Percentiles rank a stretch among this genome's conserved stretches.
Evolutionary conservation across 1,140 invertebrate species (phyloP).

Genomic region (Drosophila insularis): DNA sequence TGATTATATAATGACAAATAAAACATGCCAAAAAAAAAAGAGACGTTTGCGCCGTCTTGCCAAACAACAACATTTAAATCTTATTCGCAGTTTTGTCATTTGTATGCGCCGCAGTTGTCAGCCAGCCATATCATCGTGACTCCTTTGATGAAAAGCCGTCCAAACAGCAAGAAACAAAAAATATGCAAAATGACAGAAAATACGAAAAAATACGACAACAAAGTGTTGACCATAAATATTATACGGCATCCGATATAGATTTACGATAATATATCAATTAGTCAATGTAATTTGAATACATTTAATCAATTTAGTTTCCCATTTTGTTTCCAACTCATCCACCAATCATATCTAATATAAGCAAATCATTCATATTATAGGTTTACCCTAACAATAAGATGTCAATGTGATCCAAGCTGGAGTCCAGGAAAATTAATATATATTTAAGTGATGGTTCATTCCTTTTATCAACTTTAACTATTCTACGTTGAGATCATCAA

Average conservation of each 20-base stretch:
- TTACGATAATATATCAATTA: constrained; percentile 49
- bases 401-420: background rate
- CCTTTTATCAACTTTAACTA: background rate
- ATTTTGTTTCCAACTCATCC: background rate
- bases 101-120: constrained; percentile 66
- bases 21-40: constrained; percentile 60
- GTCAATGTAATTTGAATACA: constrained; percentile 15
- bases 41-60: constrained; percentile 20
- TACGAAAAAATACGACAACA: constrained; percentile 36
- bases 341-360: constrained; percentile 3
- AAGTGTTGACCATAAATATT: constrained; percentile 66
- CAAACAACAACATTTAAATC: constrained; percentile 65
- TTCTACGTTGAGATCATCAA: background rate
- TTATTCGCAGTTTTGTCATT: constrained; percentile 58
- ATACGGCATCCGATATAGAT: constrained; percentile 27
- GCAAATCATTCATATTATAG: background rate
- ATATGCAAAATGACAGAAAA: constrained; percentile 23
- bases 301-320: background rate
- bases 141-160: constrained; percentile 75
- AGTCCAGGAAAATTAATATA: background rate
- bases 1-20: constrained; percentile 77
- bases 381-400: background rate
- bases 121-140: constrained; percentile 52
- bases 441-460: background rate
- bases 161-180: constrained; percentile 19